Evolutionary conservation across 2,888 invertebrate species (phyloP).

Genomic region (Oscheius onirici): DNA sequence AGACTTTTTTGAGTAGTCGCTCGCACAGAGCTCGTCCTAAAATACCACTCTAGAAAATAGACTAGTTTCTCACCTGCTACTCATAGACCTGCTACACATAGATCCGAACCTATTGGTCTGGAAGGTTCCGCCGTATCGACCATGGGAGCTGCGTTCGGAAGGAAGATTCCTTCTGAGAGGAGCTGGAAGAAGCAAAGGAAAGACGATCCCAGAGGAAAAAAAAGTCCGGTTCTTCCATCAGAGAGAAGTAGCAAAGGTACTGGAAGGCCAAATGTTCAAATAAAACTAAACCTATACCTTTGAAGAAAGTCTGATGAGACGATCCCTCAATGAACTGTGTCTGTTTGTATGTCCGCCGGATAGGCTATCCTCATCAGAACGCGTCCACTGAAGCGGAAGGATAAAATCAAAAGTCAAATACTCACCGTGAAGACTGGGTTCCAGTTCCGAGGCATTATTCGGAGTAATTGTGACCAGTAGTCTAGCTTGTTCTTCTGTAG

Average conservation of each 20-base stretch:
- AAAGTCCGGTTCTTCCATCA: slow-evolving; percentile 81
- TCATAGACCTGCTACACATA: slow-evolving; percentile 90
- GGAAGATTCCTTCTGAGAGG: slow-evolving; percentile 84
- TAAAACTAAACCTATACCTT: slow-evolving; percentile 1
- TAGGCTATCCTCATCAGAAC: slow-evolving; percentile 85
- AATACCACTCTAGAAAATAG: slow-evolving; percentile 5
- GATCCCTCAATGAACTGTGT: slow-evolving; percentile 98
- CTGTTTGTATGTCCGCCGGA: slow-evolving; percentile 91
- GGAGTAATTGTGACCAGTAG: slow-evolving; percentile 92
- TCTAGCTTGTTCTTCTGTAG: slow-evolving; percentile 10
- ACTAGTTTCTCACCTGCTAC: slow-evolving; percentile 76
- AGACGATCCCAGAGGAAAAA: slow-evolving; percentile 89
- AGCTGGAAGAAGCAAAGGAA: slow-evolving; percentile 88
- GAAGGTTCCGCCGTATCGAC: slow-evolving; percentile 78
- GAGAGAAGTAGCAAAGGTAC: slow-evolving; percentile 91
- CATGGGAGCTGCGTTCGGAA: slow-evolving; percentile 82
- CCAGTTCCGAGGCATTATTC: slow-evolving; percentile 90
- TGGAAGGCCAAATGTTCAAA: no score
- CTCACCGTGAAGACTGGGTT: slow-evolving; percentile 82
- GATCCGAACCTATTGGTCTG: slow-evolving; percentile 76
- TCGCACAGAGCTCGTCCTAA: slow-evolving; percentile 90
- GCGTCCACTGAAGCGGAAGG: slow-evolving; percentile 75
- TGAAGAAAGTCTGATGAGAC: slow-evolving; percentile 74
- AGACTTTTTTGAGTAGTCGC: slow-evolving; percentile 91
- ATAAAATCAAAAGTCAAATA: not conserved